phyloP scores from a whole-genome alignment of 2,888 invertebrate species.

The Torymus texanus region DNA sequence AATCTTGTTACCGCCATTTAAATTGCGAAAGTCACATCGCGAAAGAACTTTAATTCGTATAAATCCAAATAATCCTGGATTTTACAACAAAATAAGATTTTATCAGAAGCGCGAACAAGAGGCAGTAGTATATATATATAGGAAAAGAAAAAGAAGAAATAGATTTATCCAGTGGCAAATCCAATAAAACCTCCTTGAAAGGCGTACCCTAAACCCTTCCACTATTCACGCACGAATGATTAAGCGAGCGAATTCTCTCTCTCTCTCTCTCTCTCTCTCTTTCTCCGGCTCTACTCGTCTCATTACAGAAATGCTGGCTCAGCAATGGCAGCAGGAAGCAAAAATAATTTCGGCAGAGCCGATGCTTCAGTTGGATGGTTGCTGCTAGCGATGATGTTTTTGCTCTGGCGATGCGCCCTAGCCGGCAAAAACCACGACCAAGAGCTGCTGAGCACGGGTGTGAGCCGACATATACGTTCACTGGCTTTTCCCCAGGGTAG shows the following conservation, averaged over 20 bases:
- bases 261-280: neutral
- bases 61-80: too few relatives aligned
- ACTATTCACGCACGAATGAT: too few relatives aligned
- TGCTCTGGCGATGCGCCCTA: neutral
- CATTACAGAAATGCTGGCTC: too few relatives aligned
- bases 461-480: conserved; percentile 69
- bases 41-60: too few relatives aligned
- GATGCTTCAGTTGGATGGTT: neutral
- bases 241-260: too few relatives aligned
- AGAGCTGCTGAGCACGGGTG: conserved; percentile 43
- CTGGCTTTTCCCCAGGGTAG: conserved; percentile 70
- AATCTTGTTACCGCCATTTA: neutral
- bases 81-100: too few relatives aligned
- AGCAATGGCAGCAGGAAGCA: neutral
- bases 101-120: too few relatives aligned
- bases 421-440: neutral
- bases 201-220: too few relatives aligned
- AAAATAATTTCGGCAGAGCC: neutral
- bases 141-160: too few relatives aligned
- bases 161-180: too few relatives aligned
- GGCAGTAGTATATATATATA: too few relatives aligned
- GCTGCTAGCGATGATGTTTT: neutral
- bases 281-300: neutral
- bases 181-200: too few relatives aligned
- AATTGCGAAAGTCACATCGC: neutral